Evolutionary conservation across 2,797 vertebrate species (phyloP), one percentile per base, ranked within the genome.

Genomic region (Lacerta agilis): DNA sequence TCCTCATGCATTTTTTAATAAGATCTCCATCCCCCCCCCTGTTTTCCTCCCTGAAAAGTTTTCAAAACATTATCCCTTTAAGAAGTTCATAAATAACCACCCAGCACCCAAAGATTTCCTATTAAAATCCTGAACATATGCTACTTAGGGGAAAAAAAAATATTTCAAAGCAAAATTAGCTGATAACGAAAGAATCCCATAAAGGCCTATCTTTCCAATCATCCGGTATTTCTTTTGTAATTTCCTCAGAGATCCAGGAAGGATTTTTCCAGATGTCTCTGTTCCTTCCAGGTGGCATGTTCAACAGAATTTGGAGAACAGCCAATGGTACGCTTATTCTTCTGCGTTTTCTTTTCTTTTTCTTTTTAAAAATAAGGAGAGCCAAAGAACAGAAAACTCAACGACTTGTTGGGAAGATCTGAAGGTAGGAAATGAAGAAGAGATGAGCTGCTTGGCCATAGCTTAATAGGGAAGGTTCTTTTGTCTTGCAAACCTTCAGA

Each of bases 221-320:
- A 95, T 95, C 91, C 61, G 8, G 92, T 93, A 95, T 96, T 93
- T 95, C 92, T 95, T 90, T 89, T 94, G 88, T 95, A 95, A 96
- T 96, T 96, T 96, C 95, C 95, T 96, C 90, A 88, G 95, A 96
- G 95, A 95, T 77, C 77, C 87, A 88, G 92, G 93, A 95, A 96
- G 94, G 93, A 94, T 95, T 94, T 87, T 95, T 96, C 95, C 96
- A 96, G 96, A 96, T 96, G 96, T 95, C 94, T 94, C 90, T 84
- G 92, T 88, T 94, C 91, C 93, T 95, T 96, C 95, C 95, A 95
- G 96, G 95, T 96, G 95, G 94, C 0, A 49, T 94, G 94, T 96
- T 95, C 88, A 94, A 94, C 95, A 94, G 91, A 93, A 95, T 90
- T 95, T 96, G 95, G 96, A 95, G 73, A 43, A 80, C 75, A 79